Conservation (phyloP, 2,888 invertebrate species). For the Sicus ferrugineus region DNA sequence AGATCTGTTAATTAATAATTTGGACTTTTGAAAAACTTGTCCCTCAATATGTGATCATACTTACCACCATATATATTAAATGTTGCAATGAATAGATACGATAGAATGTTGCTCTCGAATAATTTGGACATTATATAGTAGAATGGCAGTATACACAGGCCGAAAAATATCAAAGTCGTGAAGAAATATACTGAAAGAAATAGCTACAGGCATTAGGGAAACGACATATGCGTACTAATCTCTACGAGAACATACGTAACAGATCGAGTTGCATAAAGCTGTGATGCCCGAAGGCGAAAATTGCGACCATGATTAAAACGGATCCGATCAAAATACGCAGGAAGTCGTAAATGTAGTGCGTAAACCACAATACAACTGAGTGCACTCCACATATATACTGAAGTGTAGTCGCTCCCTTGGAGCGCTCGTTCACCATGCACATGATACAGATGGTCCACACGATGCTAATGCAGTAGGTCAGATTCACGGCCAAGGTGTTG, state of each 20-base stretch:
- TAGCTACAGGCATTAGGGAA: too few relatives aligned
- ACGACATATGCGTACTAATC: too few relatives aligned
- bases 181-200: constrained; percentile 7
- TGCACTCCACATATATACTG: constrained; percentile 46
- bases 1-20: not conserved
- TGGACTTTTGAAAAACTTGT: not conserved
- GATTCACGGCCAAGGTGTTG: constrained; percentile 41
- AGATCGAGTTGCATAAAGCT: not conserved
- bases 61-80: constrained; percentile 37
- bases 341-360: constrained; percentile 36
- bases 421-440: constrained; percentile 35
- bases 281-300: not conserved
- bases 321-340: not conserved
- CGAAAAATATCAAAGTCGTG: constrained; percentile 32
- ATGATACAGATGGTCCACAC: constrained; percentile 38
- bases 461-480: constrained; percentile 40
- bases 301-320: not conserved
- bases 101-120: constrained; percentile 69
- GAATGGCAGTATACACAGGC: constrained; percentile 30
- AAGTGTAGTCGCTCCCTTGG: constrained; percentile 38
- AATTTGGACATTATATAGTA: constrained; percentile 54
- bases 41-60: not conserved
- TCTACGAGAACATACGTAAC: constrained; percentile 12
- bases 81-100: constrained; percentile 32
- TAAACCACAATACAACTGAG: constrained; percentile 24